A percentile compares a stretch with the other conserved stretches of the same genome.
Conservation (phyloP, 2,888 invertebrate species). For the Hirtodrosophila alboralis region DNA sequence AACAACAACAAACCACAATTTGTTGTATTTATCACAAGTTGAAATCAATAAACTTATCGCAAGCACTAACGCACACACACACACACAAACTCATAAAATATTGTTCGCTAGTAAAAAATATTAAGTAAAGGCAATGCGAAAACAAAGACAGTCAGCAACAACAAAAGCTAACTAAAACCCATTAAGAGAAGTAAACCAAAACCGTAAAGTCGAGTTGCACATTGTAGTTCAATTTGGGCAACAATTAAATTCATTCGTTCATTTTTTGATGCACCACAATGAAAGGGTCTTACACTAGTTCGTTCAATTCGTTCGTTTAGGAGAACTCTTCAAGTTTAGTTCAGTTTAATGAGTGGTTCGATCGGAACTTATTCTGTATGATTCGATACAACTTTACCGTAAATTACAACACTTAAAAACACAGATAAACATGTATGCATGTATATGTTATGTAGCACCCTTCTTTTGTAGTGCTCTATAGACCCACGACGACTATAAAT, state of each 20-base stretch:
- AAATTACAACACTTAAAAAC: conserved; percentile 19
- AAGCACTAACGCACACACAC: conserved; percentile 28
- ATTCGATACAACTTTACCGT: conserved; percentile 1
- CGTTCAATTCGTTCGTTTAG: too few species aligned
- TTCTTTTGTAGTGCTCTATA: conserved; percentile 19
- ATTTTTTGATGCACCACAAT: too few species aligned
- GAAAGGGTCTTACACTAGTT: too few species aligned
- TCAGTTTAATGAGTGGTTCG: too few species aligned
- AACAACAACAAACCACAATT: conserved; percentile 29
- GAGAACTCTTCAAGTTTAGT: too few species aligned
- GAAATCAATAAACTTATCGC: conserved; percentile 80
- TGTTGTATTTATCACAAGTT: conserved; percentile 72
- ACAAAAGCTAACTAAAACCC: conserved; percentile 23
- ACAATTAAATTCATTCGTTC: too few species aligned
- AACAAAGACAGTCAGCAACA: background rate
- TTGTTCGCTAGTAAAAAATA: conserved; percentile 2
- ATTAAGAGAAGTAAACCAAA: conserved; percentile 28
- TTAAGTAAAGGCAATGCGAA: conserved; percentile 11
- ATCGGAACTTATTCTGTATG: too few species aligned
- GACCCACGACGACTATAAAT: conserved; percentile 28
- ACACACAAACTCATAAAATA: conserved; percentile 26
- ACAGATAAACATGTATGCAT: conserved; percentile 2
- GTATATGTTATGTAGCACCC: conserved; percentile 10
- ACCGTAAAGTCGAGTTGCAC: background rate
- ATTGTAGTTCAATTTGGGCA: too few species aligned